Conservation (phyloP, 2,797 vertebrate species). For the Danio kyathit region DNA sequence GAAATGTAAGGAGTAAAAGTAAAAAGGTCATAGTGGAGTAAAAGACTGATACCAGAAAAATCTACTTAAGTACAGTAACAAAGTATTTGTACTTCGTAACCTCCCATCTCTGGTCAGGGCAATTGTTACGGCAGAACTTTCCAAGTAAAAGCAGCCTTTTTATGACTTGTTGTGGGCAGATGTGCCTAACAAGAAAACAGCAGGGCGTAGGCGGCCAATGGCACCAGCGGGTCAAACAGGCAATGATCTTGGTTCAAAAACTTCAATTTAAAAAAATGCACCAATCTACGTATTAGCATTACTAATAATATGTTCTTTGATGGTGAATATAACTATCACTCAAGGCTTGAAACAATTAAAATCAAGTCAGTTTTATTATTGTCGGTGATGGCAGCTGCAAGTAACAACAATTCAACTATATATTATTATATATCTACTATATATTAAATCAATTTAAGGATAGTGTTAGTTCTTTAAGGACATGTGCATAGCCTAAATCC, state of each 20-base stretch:
- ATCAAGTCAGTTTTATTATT: background rate
- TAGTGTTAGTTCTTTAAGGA: background rate
- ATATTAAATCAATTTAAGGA: background rate
- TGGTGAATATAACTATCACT: background rate
- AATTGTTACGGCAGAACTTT: conserved; percentile 43
- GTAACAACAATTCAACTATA: background rate
- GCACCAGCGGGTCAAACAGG: conserved; percentile 24
- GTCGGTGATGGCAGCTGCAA: background rate
- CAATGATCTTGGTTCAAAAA: conserved; percentile 32
- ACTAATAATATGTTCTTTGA: background rate
- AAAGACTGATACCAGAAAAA: too few relatives aligned
- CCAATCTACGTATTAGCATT: background rate
- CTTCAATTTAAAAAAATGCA: background rate
- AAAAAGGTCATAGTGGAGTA: too few relatives aligned
- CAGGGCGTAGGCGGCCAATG: conserved; percentile 21
- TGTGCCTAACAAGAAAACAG: background rate
- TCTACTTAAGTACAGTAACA: too few relatives aligned
- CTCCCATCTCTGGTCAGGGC: background rate
- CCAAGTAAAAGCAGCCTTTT: conserved; percentile 33
- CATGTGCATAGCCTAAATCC: background rate
- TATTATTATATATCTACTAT: too few relatives aligned
- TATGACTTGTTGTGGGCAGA: conserved; percentile 33
- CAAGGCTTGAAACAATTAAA: background rate
- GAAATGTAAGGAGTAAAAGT: too few relatives aligned
- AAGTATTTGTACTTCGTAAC: too few relatives aligned